Base-by-base conservation (phyloP, 2,888 invertebrate genomes). In the Callyntrura sp. region DNA sequence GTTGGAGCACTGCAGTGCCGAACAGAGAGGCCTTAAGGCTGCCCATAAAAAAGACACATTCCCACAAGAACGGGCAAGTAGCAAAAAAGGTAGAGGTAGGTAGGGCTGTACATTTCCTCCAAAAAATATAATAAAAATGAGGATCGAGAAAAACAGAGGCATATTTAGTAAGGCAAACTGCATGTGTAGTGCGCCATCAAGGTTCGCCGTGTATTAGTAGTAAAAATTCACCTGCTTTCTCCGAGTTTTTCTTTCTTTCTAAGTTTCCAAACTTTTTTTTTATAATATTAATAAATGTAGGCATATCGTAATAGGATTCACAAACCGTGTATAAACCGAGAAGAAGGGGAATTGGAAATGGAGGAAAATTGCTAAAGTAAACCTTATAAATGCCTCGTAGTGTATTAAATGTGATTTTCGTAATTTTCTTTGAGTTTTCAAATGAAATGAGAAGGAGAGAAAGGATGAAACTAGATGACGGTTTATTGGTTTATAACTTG, bases 341-440 rank as follows among this genome's bases (percentile, higher is more conserved):
- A 14, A 12, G 2, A 65, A 65, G 1, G 65, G 35, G 70, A 70
- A 48, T 48, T 73, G 73, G 28, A 48, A 73, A 73, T 17, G 17
- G 20, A 79, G 14, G 20, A 60, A 60, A 57, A 79, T 79, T 79
- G 79, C 60, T 60, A 79, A 79, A 23, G 73, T 45, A 83, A 83
- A 65, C 68, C 83, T 48, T 70, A 83, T 70, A 68, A 83, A 68
- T 83, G 68, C 70, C 85, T 76, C 85, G 76, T 76, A 25, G 85
- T 25, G 76, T 85, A 85, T 28, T 57, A 65, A 62, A 76, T 85
- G 57, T 57, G 62, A 85, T 85, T 85, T 85, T 43, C 14, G n/a
- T 73, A 73, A 48, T 73, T 45, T 85, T 55, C 73, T 82, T 65
- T 82, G 82, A 23, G 62, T n/a, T 62, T 82, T 14, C 25, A 82